Evolutionary conservation across 2,888 invertebrate species (phyloP).

Genomic region (Nomada fucata): DNA sequence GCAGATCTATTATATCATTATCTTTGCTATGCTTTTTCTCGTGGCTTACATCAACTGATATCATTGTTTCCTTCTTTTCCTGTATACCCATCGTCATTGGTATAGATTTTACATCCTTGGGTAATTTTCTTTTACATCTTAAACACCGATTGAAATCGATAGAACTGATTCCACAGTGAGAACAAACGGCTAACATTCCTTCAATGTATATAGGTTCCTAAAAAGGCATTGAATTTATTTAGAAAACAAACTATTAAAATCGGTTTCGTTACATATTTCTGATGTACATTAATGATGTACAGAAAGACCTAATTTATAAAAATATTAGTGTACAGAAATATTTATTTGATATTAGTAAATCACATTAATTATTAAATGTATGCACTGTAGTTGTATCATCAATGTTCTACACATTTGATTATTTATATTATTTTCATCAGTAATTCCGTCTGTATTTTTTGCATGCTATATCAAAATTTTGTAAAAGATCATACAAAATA

Average conservation of each 20-base stretch:
- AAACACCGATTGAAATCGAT: constrained; percentile 92
- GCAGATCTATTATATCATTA: background rate
- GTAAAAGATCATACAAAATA: no score
- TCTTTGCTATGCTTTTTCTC: constrained; percentile 37
- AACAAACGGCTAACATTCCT: constrained; percentile 92
- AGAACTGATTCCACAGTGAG: constrained; percentile 92
- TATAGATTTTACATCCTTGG: constrained; percentile 89
- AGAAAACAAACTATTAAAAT: background rate
- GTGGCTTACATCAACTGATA: constrained; percentile 74
- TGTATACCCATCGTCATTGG: constrained; percentile 74
- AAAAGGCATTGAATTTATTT: constrained; percentile 17
- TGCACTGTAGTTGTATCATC: background rate
- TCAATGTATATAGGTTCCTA: constrained; percentile 87
- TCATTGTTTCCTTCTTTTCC: constrained; percentile 71
- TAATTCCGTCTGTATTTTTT: background rate
- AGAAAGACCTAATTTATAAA: background rate
- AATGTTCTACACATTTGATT: background rate
- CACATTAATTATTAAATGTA: background rate
- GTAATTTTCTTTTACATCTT: constrained; percentile 89
- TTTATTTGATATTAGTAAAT: background rate
- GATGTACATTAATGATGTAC: background rate
- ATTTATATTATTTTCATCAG: background rate
- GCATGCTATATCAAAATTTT: no score
- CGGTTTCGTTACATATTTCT: background rate
- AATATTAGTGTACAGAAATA: no score